Conservation (phyloP, 2,113 vertebrate genomes). For the Cricetomys ansorgei region DNA sequence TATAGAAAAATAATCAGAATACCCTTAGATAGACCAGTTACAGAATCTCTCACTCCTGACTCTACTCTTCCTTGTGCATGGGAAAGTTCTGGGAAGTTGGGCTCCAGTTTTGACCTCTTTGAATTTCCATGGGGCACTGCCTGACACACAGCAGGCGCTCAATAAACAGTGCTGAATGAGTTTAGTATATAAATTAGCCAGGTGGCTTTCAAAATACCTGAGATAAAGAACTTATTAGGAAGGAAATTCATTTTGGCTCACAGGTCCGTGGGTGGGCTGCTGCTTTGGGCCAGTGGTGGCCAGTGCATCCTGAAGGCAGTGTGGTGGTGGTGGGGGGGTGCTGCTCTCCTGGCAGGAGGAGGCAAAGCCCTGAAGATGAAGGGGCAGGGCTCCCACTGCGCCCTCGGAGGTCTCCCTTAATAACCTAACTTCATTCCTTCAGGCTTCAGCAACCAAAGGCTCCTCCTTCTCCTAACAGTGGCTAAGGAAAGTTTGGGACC, state of each 20-base stretch:
- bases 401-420: background rate
- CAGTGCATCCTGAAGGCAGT: background rate
- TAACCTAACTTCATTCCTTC: background rate
- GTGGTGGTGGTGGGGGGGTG: background rate
- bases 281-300: background rate
- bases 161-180: background rate
- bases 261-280: background rate
- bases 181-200: background rate
- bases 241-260: background rate
- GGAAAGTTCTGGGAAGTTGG: background rate
- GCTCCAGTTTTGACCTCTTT: background rate
- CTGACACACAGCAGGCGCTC: background rate
- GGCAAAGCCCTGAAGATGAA: background rate
- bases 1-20: background rate
- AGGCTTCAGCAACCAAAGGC: background rate
- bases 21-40: background rate
- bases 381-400: background rate
- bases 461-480: too few relatives aligned
- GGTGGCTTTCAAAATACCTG: background rate
- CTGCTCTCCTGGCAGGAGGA: background rate
- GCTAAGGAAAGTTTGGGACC: background rate
- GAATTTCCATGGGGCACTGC: background rate
- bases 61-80: too few relatives aligned
- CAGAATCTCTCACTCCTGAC: background rate
- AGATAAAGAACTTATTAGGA: background rate